Evolutionary conservation across 2,113 vertebrate species (phyloP), one percentile per base, ranked within the genome.

Genomic region (Gymnarchus niloticus): DNA sequence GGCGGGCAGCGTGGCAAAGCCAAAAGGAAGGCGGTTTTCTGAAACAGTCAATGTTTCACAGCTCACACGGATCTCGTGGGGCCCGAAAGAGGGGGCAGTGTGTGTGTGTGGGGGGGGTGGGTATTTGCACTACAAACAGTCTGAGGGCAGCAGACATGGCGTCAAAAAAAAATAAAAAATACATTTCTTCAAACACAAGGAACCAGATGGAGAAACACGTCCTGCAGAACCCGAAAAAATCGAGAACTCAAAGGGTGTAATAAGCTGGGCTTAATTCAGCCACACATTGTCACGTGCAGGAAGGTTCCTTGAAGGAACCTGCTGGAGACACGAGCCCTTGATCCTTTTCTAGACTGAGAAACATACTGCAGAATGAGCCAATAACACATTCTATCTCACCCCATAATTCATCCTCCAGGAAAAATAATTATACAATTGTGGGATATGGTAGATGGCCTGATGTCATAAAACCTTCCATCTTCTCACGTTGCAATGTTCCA

Each of bases 171-270:
- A 14, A 69, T 57, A 85, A 44, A 57, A 87, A n/a, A 81, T 61
- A 17, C 61, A 0, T 44, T 61, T 81, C 46, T n/a, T 51, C 33
- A 81, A 81, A 48, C 77, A 51, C 25, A 21, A 25, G 48, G 48
- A 81, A 81, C 77, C 49, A 81, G 77, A 81, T 81, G 77, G 49
- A 81, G 77, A 46, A 81, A 81, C 48, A 6, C 14, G 46, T 81
- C 6, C 49, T 23, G 78, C 49, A 7, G 2, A 21, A 12, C 87
- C n/a, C n/a, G n/a, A n/a, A n/a, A n/a, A n/a, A n/a, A n/a, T n/a
- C n/a, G n/a, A n/a, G n/a, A n/a, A n/a, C n/a, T 91, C 91, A 89
- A 25, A 48, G 48, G 78, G 19, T 52, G 78, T 23, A n/a, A 81
- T 52, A 23, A 81, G 23, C 44, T 52, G 52, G 25, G 46, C 46